phyloP scores from a whole-genome alignment of 1,140 invertebrate species.

The Ephestia elutella region DNA sequence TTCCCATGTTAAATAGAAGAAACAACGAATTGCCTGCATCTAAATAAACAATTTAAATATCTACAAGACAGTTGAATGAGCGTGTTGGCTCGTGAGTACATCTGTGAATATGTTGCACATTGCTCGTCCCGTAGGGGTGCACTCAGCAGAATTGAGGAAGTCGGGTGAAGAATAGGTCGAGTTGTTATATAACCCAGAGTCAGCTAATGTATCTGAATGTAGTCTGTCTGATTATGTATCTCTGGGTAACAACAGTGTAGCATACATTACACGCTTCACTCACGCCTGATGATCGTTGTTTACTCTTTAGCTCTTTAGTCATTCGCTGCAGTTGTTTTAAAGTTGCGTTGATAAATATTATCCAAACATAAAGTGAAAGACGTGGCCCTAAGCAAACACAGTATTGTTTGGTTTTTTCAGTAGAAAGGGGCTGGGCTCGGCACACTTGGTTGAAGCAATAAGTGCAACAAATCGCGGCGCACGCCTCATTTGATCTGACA shows the following conservation, averaged over 20 bases:
- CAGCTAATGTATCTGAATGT: too few species aligned
- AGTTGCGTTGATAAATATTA: conserved; percentile 1
- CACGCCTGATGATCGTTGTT: background rate
- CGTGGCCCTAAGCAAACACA: background rate
- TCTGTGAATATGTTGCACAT: background rate
- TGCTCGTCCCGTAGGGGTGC: background rate
- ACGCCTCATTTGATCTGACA: conserved; percentile 72
- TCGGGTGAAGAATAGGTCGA: background rate
- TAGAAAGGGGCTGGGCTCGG: conserved; percentile 26
- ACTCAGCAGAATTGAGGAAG: conserved; percentile 4
- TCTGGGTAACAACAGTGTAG: too few species aligned
- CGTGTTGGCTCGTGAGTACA: background rate
- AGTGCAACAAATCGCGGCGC: conserved; percentile 59
- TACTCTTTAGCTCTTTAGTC: background rate
- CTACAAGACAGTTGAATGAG: conserved; percentile 1
- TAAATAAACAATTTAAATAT: background rate
- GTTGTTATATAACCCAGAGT: background rate
- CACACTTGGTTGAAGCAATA: conserved; percentile 33
- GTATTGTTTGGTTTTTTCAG: conserved; percentile 5
- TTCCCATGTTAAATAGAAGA: background rate
- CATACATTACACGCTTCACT: background rate
- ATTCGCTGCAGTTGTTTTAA: conserved; percentile 1
- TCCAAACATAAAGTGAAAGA: background rate
- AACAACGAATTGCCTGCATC: background rate
- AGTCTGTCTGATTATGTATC: too few species aligned